Conservation (phyloP, 1,140 invertebrate genomes). For the Drosophila chauvacae region DNA sequence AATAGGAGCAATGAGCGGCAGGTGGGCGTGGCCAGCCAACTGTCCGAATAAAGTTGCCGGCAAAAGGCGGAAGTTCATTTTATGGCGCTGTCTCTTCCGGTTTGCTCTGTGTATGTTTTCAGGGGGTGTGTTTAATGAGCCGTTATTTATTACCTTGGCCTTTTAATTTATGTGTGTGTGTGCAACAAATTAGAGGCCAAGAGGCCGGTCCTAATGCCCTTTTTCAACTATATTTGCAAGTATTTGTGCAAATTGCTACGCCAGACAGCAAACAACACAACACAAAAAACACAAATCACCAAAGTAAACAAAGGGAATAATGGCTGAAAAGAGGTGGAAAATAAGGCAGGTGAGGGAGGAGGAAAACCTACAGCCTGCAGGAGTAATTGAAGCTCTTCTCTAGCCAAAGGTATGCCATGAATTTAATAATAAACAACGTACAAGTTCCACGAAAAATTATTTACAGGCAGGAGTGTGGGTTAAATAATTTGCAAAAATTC, state of each 20-base stretch:
- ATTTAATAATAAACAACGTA: constrained; percentile 6
- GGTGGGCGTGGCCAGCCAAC: constrained; percentile 7
- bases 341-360: not conserved
- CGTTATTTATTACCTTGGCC: constrained; percentile 75
- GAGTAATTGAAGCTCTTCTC: not conserved
- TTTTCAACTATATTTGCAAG: constrained; percentile 59
- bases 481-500: not conserved
- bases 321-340: constrained; percentile 1
- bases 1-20: constrained; percentile 39
- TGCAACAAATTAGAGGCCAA: constrained; percentile 74
- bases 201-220: constrained; percentile 37
- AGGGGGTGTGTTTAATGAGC: constrained; percentile 67
- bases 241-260: constrained; percentile 37
- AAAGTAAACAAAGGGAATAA: not conserved
- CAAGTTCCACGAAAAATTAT: not conserved
- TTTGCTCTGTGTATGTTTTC: constrained; percentile 10
- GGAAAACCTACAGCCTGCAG: not conserved
- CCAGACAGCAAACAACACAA: not conserved
- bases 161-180: constrained; percentile 70
- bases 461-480: not conserved
- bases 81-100: constrained; percentile 40
- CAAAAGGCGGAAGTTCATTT: constrained; percentile 59
- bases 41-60: constrained; percentile 16
- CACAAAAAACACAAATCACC: constrained; percentile 18
- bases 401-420: not conserved